Evolutionary conservation across 2,888 invertebrate species (phyloP).

Genomic region (Prosapia bicincta): DNA sequence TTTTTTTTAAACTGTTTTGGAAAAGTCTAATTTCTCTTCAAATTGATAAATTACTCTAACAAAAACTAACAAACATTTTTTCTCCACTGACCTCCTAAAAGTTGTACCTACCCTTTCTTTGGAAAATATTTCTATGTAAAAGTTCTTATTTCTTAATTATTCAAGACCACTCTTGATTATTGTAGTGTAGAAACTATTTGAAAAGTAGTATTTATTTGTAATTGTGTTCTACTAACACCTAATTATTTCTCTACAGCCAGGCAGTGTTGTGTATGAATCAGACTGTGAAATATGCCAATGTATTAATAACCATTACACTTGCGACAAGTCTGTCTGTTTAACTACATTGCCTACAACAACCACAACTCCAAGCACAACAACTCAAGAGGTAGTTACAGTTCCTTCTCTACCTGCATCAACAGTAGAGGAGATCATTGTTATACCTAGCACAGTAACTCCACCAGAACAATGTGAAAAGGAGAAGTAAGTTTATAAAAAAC

Average conservation of each 20-base stretch:
- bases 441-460: conserved; percentile 46
- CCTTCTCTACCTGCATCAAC: neutral
- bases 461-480: conserved; percentile 49
- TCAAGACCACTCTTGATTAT: too few relatives aligned
- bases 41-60: too few relatives aligned
- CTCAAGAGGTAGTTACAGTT: conserved; percentile 9
- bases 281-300: conserved; percentile 77
- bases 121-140: too few relatives aligned
- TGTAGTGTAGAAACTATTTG: too few relatives aligned
- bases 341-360: conserved; percentile 27
- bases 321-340: conserved; percentile 56
- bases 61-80: too few relatives aligned
- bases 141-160: too few relatives aligned
- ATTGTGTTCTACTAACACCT: too few relatives aligned
- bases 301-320: conserved; percentile 68
- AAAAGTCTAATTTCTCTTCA: too few relatives aligned
- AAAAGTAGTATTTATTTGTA: too few relatives aligned
- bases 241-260: conserved; percentile 70
- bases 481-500: conserved; percentile 44
- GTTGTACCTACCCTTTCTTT: too few relatives aligned
- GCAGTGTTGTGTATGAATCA: conserved; percentile 56
- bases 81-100: too few relatives aligned
- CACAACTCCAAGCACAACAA: conserved; percentile 26
- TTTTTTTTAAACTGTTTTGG: too few relatives aligned
- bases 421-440: conserved; percentile 39